Evolutionary conservation across 2,888 invertebrate genomes (phyloP), one percentile per base, ranked within the genome.

Genomic region (Tachina fera): DNA sequence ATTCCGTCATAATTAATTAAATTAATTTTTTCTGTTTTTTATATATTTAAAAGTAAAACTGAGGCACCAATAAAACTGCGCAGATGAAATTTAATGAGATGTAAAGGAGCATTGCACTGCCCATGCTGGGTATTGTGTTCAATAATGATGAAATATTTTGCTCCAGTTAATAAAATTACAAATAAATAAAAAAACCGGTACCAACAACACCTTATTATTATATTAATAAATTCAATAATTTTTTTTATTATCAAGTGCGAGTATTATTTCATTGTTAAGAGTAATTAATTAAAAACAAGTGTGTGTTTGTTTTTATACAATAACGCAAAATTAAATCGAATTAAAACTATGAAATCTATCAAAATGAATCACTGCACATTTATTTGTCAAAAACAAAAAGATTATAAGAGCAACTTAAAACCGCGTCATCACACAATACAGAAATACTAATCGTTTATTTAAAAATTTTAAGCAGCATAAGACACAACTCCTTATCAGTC

Each of bases 1-100:
- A 83, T 72, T 63, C 71, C 65, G 71, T 60, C 77, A 83, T 83
- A 72, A 65, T 83, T 78, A 79, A 41, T 51, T 19, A 1, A 51
- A 75, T n/a, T n/a, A 49, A 67, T 13, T 63, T 39, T 19, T 63
- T 63, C 19, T 60, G n/a, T 6, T 53, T 60, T 60, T 31, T n/a
- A 39, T 31, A 31, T 4, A 31, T 31, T 31, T 31, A 0, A 19
- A 1, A 53, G 51, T n/a, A 41, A 63, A 75, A 19, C 63, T 14
- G 11, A 45, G 19, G 14, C 45, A 61, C 11, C 6, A 49, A 41
- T 8, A n/a, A 22, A 65, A 58, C 14, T 72, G 56, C n/a, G 43
- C 58, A 74, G 51, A 19, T 74, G 49, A 67, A 75, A 75, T 75
- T 81, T 31, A 68, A 75, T 45, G 9, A 41, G 13, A 49, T 68